Base-by-base conservation (phyloP, 2,888 invertebrate genomes). In the Anthoptus insignis region DNA sequence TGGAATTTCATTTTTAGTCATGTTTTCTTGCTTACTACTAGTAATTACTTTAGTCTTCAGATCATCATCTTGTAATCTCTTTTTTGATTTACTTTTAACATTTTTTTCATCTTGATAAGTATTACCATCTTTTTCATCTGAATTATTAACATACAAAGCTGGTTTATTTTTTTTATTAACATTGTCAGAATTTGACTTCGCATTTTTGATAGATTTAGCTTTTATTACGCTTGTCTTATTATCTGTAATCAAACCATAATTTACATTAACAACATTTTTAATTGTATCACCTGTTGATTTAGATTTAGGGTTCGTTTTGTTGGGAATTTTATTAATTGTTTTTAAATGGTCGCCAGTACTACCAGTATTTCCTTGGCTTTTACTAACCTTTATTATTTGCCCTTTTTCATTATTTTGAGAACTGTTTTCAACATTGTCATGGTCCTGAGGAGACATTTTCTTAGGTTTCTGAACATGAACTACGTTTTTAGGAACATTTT, bases 161-260 rank as follows among this genome's bases (percentile, higher is more conserved):
- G n/a, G n/a, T n/a, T 34, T 21, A 19, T 9, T 47, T 29, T 58
- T 32, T 9, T 27, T 27, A 54, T 65, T 59, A 42, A 14, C 7
- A 13, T 45, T 21, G 3, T 1, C 14, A 14, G 14, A 29, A 22
- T 50, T 59, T 13, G 22, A 42, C n/a, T 34, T 50, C 1, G 29
- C 27, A 14, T 32, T 60, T 16, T 60, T 24, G 8, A 16, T 7
- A 14, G 53, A 42, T 45, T 53, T 60, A 37, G 22, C 32, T 42
- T 53, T 61, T 7, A 19, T 22, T 47, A 22, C 1, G 3, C 4
- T 47, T 22, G 21, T 45, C 32, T 32, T 34, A 8, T 54, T 21
- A 24, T 39, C 24, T 54, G 14, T 39, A 39, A 22, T 34, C n/a
- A 16, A 34, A 22, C 13, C n/a, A 32, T 32, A 21, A 21, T n/a